These are phyloP conservation scores for Sander vitreus DNA, from an alignment of 2,113 vertebrate species.

Conservation along the genomic window DNA sequence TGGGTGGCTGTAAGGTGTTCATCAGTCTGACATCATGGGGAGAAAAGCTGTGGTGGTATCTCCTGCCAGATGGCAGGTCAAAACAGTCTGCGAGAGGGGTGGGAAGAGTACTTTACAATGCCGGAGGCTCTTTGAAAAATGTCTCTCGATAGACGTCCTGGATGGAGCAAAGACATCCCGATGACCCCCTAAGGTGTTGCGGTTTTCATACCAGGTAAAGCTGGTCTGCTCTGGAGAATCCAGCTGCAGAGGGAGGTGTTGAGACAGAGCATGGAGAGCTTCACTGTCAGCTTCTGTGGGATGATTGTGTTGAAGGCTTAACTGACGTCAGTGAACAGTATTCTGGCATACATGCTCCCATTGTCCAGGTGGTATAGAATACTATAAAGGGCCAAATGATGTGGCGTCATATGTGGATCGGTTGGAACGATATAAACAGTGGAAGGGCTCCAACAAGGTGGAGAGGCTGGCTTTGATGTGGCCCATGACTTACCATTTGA, in stretches of 20 bases:
- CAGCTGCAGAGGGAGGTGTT: not conserved
- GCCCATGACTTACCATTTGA: slow-evolving; percentile 4
- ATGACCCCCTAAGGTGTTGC: not conserved
- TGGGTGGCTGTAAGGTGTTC: not conserved
- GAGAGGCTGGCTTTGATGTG: slow-evolving; percentile 4
- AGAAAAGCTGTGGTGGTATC: not conserved
- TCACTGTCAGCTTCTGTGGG: not conserved
- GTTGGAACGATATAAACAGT: not conserved
- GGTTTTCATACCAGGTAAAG: not conserved
- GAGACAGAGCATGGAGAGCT: not conserved
- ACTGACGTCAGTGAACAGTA: not conserved
- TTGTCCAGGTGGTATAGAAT: slow-evolving; percentile 16
- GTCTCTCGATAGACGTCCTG: slow-evolving; percentile 2
- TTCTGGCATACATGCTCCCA: not conserved
- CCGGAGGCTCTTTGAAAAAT: slow-evolving; percentile 3
- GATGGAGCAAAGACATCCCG: not conserved
- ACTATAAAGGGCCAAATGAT: slow-evolving; percentile 7
- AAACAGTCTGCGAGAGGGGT: not conserved
- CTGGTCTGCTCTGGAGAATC: not conserved
- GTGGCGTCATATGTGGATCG: not conserved
- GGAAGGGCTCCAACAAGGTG: not conserved
- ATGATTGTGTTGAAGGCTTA: slow-evolving; percentile 4
- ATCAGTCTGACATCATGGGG: not conserved
- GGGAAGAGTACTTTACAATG: not conserved
- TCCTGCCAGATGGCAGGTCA: slow-evolving; percentile 13